These are phyloP conservation scores for Oplegnathus fasciatus DNA, from an alignment of 2,113 vertebrate species.

Conservation along the genomic window DNA sequence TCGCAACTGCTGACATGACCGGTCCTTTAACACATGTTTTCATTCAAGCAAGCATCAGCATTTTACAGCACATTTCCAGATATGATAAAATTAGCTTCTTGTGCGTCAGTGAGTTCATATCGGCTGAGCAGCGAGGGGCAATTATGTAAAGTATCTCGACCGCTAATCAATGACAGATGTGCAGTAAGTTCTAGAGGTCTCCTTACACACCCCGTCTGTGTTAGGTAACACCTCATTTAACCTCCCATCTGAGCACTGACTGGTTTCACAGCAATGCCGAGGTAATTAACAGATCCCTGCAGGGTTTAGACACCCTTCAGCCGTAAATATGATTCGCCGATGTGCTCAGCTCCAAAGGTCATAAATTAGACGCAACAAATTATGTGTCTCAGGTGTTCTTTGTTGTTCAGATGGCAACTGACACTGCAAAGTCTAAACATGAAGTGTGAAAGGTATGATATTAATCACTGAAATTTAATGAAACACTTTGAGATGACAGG, in stretches of 20 bases:
- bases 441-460: constrained; percentile 22
- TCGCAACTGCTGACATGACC: constrained; percentile 32
- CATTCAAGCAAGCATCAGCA: constrained; percentile 50
- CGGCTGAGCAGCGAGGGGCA: constrained; percentile 28
- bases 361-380: constrained; percentile 43
- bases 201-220: constrained; percentile 41
- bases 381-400: constrained; percentile 12
- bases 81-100: constrained; percentile 67
- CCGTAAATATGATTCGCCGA: constrained; percentile 36
- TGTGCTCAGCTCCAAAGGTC: constrained; percentile 35
- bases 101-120: constrained; percentile 49
- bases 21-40: constrained; percentile 54
- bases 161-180: constrained; percentile 76
- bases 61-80: constrained; percentile 55
- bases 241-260: constrained; percentile 37
- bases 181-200: constrained; percentile 42
- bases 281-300: constrained; percentile 58
- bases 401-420: constrained; percentile 18
- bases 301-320: constrained; percentile 50
- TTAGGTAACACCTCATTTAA: constrained; percentile 65
- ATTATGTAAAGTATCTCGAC: constrained; percentile 59
- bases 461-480: constrained; percentile 7
- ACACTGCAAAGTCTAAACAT: constrained; percentile 26
- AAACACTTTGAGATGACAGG: background rate
- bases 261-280: constrained; percentile 52